phyloP scores from a whole-genome alignment of 2,888 invertebrate species.

The Ligdia adustata region DNA sequence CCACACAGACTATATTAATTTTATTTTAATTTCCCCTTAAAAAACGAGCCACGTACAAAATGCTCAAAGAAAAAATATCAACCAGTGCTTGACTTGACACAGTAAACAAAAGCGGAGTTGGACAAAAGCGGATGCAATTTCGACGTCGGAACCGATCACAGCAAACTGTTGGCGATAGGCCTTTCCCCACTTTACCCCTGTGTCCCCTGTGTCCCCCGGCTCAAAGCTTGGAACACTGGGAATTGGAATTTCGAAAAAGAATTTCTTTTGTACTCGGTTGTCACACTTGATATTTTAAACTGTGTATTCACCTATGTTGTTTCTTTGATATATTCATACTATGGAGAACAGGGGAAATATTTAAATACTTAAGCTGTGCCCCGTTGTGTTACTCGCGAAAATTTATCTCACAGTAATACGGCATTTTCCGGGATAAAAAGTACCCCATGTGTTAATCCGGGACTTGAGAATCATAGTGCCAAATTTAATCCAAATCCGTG shows the following conservation, averaged over 20 bases:
- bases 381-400: too few species aligned
- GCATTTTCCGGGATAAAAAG: too few species aligned
- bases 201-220: conserved; percentile 3
- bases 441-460: too few species aligned
- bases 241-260: conserved; percentile 1
- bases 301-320: background rate
- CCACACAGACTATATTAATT: too few species aligned
- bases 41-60: too few species aligned
- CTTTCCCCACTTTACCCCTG: conserved; percentile 7
- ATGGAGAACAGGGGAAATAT: too few species aligned
- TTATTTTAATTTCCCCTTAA: too few species aligned
- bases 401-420: too few species aligned
- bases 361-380: too few species aligned
- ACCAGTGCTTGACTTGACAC: conserved; percentile 12
- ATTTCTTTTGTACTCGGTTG: conserved; percentile 8
- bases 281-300: conserved; percentile 11
- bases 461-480: too few species aligned
- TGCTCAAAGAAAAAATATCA: conserved; percentile 7
- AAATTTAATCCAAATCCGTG: too few species aligned
- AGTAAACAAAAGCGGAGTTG: conserved; percentile 19
- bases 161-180: conserved; percentile 21
- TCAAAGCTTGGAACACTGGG: conserved; percentile 13
- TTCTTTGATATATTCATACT: background rate
- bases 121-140: conserved; percentile 25
- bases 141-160: conserved; percentile 5